Evolutionary conservation across 2,888 invertebrate species (phyloP), one percentile per base, ranked within the genome.

Genomic region (Acronicta aceris): DNA sequence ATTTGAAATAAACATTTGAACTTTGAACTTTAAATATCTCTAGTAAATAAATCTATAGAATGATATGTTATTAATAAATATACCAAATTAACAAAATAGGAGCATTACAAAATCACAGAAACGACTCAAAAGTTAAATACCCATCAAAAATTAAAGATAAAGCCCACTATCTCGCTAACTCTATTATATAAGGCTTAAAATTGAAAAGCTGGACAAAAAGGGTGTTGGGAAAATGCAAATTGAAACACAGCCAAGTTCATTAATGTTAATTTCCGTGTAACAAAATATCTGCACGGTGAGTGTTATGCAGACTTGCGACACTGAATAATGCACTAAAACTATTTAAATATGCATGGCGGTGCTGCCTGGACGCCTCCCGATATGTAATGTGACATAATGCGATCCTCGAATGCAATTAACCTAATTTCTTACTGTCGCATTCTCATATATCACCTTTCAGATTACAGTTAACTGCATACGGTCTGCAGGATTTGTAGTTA

Each of bases 291-390:
- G 65, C 52, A 59, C 68, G 50, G 59, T 43, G 54, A 65, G 61
- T 66, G 70, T 61, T 69, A 65, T 59, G 62, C 57, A 71, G 76
- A 83, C 81, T 81, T 80, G 75, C 73, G 72, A 69, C 69, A 76
- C 74, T 49, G 53, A 59, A 50, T 81, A 80, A 81, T 83, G 79
- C 77, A 78, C 70, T 76, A 76, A 77, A 75, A 71, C 76, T 74
- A 61, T 75, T 84, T 76, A 82, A 88, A 85, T 84, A 88, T 88
- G 81, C 84, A 87, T 83, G 73, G 41, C 49, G 58, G 43, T 65
- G 67, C 77, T 79, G 78, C 62, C 65, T 56, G 66, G 75, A 38
- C 38, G 49, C 16, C 33, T 61, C 65, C 60, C 71, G 81, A 81
- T 83, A 81, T 76, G 74, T 83, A 78, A 84, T 81, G 78, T 76